Evolutionary conservation across 2,113 vertebrate species (phyloP), one percentile per base, ranked within the genome.

Genomic region (Hyperoodon ampullatus): DNA sequence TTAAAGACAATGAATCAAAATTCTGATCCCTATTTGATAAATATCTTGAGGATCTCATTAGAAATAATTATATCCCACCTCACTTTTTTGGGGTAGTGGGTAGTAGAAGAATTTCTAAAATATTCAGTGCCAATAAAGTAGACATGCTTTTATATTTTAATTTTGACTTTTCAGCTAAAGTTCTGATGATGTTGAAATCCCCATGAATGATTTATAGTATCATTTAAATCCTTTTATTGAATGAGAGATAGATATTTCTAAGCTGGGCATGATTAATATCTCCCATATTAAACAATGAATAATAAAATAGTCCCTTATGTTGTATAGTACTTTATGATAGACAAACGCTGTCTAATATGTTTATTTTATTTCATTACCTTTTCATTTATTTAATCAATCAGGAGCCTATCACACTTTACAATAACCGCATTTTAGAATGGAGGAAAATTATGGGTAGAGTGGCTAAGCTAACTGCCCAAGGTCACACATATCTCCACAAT

Each of bases 201-300:
- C 53, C 42, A 65, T 83, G 90, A 94, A 91, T 96, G 80, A 93
- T 89, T 95, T 85, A 96, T 28, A 53, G 53, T 39, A 50, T 75
- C 70, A 93, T 82, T 88, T 94, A 94, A 97, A 78, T 89, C 33
- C 42, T 95, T 81, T 71, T 81, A 89, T 55, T 89, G 89, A 94
- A 83, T 94, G 70, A 91, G 47, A 70, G 33, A 81, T 13, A 74
- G 47, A 44, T 89, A 91, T 91, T 96, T 90, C n/a, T 95, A 88
- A 94, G 72, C 39, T 77, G 24, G 55, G 19, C 6, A 63, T 91
- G 55, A 91, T 88, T 92, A 84, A 85, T 75, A 63, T 86, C 21
- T 74, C 16, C n/a, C 33, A 93, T 33, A 74, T 28, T 92, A 97
- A 92, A 94, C 11, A 74, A 42, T 96, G 94, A 97, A 95, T 65